Percentiles rank a stretch among this genome's conserved stretches.
Conservation (phyloP, 2,797 vertebrate genomes). For the Hoplostethus mediterraneus region DNA sequence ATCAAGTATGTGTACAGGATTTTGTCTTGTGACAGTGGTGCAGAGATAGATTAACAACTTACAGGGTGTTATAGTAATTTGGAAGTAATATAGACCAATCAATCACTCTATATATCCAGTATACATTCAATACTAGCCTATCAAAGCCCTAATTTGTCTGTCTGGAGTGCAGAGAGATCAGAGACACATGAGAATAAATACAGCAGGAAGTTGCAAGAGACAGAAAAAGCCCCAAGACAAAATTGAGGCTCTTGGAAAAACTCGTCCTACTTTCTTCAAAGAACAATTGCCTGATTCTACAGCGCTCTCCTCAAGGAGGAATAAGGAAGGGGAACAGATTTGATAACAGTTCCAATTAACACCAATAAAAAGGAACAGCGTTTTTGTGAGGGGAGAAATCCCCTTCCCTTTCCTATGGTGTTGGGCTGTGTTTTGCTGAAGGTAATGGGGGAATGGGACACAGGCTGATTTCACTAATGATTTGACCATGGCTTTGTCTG, state of each 20-base stretch:
- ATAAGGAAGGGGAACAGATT: slow-evolving; percentile 42
- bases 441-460: slow-evolving; percentile 39
- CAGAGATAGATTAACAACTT: not conserved
- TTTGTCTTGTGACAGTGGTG: not conserved
- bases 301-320: slow-evolving; percentile 30
- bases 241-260: slow-evolving; percentile 54
- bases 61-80: not conserved
- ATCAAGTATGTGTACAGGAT: not conserved
- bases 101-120: not conserved
- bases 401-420: slow-evolving; percentile 36
- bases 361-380: slow-evolving; percentile 44
- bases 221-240: slow-evolving; percentile 55
- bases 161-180: slow-evolving; percentile 10
- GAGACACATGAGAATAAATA: slow-evolving; percentile 31
- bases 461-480: slow-evolving; percentile 57
- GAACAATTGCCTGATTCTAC: slow-evolving; percentile 52
- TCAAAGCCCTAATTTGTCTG: slow-evolving; percentile 13
- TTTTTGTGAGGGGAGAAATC: slow-evolving; percentile 32
- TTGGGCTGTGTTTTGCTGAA: slow-evolving; percentile 38
- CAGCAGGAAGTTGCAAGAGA: slow-evolving; percentile 44
- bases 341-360: slow-evolving; percentile 67
- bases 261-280: slow-evolving; percentile 68
- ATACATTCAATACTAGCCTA: not conserved
- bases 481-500: slow-evolving; percentile 59
- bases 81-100: not conserved